Evolutionary conservation across 2,113 vertebrate species (phyloP), one percentile per base, ranked within the genome.

Genomic region (Tympanuchus pallidicinctus): DNA sequence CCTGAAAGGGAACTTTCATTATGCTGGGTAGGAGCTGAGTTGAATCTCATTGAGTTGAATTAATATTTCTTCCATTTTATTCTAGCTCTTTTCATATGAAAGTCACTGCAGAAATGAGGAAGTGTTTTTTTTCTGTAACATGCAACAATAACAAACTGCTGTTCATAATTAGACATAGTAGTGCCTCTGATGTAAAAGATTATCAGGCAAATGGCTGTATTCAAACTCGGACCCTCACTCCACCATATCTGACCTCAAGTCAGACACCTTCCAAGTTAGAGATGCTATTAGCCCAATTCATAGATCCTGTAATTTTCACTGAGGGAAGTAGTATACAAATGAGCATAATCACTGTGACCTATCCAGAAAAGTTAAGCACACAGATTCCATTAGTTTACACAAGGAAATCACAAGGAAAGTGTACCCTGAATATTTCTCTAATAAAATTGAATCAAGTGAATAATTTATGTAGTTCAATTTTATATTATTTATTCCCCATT

Each of bases 401-500:
- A 81, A n/a, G 8, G 24, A 88, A 17, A 82, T 93, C n/a, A 48
- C n/a, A 74, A 48, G 27, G 69, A 92, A 97, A 92, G 87, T 43
- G 30, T 76, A 83, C 52, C 67, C 57, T 69, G 32, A 88, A 48
- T 36, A 17, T 88, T 86, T 65, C 27, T 69, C 42, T 71, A 83
- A 28, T 28, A 86, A 93, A 94, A 89, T 65, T 47, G 78, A 89
- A 75, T 50, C 22, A 76, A 94, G 70, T 95, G 19, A 94, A 92
- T 94, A 90, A 89, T 95, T 43, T 72, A 92, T 73, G 45, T 57
- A 22, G 32, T 83, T 94, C 32, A 91, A 67, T 88, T 92, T 92
- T 82, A 56, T 70, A 32, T 78, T 94, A 80, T 78, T 80, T 36
- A 15, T 92, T 63, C 13, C 48, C 11, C 4, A 1, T 78, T 91